These are phyloP conservation scores for Aphodius sticticus DNA, from an alignment of 2,888 invertebrate genomes.

Conservation along the genomic window DNA sequence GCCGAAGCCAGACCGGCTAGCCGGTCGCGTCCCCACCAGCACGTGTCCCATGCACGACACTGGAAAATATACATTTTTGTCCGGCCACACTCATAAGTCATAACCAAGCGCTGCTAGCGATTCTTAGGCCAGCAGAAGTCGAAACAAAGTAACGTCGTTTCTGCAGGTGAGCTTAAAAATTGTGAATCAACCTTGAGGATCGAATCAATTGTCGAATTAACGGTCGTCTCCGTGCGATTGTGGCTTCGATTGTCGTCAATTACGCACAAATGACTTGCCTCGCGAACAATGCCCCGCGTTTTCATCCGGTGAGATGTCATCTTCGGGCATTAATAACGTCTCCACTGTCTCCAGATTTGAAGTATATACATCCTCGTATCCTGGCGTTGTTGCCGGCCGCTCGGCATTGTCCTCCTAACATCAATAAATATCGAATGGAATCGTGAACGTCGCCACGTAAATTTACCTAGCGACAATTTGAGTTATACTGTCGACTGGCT, in stretches of 20 bases:
- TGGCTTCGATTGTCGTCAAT: background rate
- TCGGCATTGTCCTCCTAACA: background rate
- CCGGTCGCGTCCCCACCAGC: too few species aligned
- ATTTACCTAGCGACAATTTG: conserved; percentile 4
- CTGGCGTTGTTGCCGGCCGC: background rate
- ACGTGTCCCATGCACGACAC: too few species aligned
- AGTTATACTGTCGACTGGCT: background rate
- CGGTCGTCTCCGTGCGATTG: background rate
- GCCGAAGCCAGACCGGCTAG: too few species aligned
- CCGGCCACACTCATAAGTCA: too few species aligned
- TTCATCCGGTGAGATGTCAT: background rate
- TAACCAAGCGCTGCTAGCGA: too few species aligned
- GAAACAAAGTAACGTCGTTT: background rate
- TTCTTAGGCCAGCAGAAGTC: too few species aligned
- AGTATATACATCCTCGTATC: background rate
- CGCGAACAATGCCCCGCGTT: background rate
- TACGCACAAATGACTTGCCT: background rate
- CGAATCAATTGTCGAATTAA: conserved; percentile 4
- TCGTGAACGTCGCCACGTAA: background rate
- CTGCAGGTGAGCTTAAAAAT: background rate
- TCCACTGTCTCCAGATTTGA: background rate
- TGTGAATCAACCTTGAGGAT: background rate
- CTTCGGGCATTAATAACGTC: background rate
- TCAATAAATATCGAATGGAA: background rate
- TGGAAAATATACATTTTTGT: too few species aligned